Conservation (phyloP, 2,113 vertebrate species). For the Hypocryptadius cinnamomeus region DNA sequence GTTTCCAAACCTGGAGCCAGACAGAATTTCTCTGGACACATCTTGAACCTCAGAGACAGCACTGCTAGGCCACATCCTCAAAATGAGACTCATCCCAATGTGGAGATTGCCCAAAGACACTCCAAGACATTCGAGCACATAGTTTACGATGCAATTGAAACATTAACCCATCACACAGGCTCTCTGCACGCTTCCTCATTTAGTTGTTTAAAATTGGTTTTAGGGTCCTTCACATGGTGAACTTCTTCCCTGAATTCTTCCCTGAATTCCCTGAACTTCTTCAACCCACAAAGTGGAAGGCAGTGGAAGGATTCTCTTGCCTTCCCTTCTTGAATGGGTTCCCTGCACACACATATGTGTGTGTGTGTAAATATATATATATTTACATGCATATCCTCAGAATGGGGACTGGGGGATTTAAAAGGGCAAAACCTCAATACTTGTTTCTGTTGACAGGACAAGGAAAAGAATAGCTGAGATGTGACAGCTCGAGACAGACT, state of each 20-base stretch:
- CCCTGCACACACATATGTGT: not conserved
- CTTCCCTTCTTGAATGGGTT: not conserved
- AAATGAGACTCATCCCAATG: not conserved
- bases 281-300: not conserved
- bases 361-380: fast-evolving
- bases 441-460: not conserved
- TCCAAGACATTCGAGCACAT: not conserved
- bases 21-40: not conserved
- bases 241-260: not conserved
- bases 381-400: not conserved
- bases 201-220: not conserved
- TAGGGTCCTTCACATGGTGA: not conserved
- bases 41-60: not conserved
- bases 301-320: not conserved
- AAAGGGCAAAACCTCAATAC: not conserved
- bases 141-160: not conserved
- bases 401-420: not conserved
- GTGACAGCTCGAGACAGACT: not conserved
- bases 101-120: not conserved
- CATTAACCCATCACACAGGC: not conserved
- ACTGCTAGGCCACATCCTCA: not conserved
- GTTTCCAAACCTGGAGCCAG: not conserved
- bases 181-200: not conserved
- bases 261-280: not conserved
- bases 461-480: not conserved